Conservation (phyloP, 1,140 invertebrate species). For the Anoplophora glabripennis region DNA sequence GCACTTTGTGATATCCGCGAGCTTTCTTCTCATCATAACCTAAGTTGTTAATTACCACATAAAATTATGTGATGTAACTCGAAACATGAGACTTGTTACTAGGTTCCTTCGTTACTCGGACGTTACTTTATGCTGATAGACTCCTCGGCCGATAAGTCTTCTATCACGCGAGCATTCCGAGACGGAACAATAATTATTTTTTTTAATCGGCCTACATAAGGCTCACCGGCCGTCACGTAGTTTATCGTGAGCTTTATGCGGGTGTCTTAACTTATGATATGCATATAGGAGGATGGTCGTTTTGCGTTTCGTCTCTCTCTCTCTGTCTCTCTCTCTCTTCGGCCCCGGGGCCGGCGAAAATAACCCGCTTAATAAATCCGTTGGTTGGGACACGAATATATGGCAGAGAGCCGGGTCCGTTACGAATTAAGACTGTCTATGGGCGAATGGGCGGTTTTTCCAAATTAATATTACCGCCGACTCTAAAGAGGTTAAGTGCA, state of each 20-base stretch:
- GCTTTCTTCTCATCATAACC: conserved; percentile 9
- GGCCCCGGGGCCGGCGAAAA: neutral
- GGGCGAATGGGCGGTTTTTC: no score
- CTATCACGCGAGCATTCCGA: conserved; percentile 18
- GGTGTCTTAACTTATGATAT: conserved; percentile 21
- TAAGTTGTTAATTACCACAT: conserved; percentile 13
- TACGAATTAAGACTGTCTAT: no score
- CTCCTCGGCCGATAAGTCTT: conserved; percentile 16
- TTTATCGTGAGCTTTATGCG: conserved; percentile 9
- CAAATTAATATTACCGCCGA: no score
- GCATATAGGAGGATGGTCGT: conserved; percentile 13
- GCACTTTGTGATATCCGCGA: conserved; percentile 6
- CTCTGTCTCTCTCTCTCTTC: conserved; percentile 1
- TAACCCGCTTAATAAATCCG: no score
- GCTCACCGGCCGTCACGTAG: conserved; percentile 1
- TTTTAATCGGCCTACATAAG: conserved; percentile 16
- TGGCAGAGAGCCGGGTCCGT: no score
- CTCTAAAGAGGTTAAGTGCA: no score
- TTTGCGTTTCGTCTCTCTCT: conserved; percentile 8
- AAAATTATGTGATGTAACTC: conserved; percentile 17
- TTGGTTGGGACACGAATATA: no score
- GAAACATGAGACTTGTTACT: conserved; percentile 20
- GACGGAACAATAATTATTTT: conserved; percentile 20
- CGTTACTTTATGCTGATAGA: conserved; percentile 19
- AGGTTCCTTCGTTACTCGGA: conserved; percentile 14